Conservation (phyloP, 2,113 vertebrate genomes). For the Ptilonorhynchus violaceus region DNA sequence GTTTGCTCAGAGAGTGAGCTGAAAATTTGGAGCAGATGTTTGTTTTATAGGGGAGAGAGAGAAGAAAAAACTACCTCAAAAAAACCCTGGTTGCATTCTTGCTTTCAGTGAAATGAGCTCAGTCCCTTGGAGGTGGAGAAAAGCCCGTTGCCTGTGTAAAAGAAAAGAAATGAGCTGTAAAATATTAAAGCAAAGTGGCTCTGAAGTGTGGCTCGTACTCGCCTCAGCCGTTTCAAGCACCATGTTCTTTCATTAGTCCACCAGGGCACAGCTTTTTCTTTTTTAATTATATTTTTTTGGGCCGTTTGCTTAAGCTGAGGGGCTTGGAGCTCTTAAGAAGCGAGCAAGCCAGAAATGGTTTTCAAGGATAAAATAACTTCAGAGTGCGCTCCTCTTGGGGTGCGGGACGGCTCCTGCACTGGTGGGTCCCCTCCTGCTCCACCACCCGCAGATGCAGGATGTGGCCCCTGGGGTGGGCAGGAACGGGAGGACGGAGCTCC, state of each 20-base stretch:
- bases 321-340: background rate
- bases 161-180: background rate
- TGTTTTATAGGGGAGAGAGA: slow-evolving; percentile 13
- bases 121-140: background rate
- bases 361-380: background rate
- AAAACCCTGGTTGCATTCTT: background rate
- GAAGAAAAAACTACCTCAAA: background rate
- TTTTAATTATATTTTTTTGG: background rate
- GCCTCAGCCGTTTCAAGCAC: background rate
- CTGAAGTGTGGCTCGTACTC: background rate
- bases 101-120: slow-evolving; percentile 14
- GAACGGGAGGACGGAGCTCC: fast-evolving
- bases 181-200: background rate
- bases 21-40: slow-evolving; percentile 65
- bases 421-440: background rate
- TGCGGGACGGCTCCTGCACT: fast-evolving
- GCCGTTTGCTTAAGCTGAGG: background rate
- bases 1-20: slow-evolving; percentile 22
- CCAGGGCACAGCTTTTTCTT: background rate
- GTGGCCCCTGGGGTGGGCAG: background rate
- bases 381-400: background rate
- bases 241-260: background rate
- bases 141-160: background rate
- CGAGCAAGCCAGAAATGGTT: background rate
- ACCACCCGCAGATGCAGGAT: fast-evolving